phyloP scores from a whole-genome alignment of 2,888 invertebrate genomes.

The Stramonita haemastoma region DNA sequence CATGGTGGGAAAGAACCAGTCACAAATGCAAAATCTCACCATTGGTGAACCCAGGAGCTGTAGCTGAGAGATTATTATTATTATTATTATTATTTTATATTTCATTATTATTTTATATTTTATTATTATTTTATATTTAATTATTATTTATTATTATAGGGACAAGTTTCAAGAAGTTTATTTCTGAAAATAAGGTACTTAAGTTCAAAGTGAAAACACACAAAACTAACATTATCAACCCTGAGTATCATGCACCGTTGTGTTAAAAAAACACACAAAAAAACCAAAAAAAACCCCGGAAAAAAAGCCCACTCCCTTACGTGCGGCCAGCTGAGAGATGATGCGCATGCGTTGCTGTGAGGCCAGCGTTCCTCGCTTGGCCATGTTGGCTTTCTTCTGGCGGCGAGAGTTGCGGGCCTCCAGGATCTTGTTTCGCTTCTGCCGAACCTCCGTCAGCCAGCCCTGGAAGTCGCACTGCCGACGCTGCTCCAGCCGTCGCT shows the following conservation, averaged over 20 bases:
- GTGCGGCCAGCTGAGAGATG: constrained; percentile 89
- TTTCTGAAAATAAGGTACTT: too few relatives aligned
- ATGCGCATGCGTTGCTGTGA: constrained; percentile 96
- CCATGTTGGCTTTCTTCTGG: constrained; percentile 91
- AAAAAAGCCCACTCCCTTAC: constrained; percentile 53
- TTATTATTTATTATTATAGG: too few relatives aligned
- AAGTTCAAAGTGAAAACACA: too few relatives aligned
- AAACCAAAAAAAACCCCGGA: too few relatives aligned
- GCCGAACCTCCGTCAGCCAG: constrained; percentile 81
- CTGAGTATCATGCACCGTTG: not conserved
- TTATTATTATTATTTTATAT: too few relatives aligned
- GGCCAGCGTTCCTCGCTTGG: constrained; percentile 91
- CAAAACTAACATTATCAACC: not conserved
- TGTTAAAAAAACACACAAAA: not conserved
- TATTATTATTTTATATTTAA: too few relatives aligned
- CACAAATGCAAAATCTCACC: too few relatives aligned
- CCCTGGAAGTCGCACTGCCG: constrained; percentile 75
- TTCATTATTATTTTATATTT: too few relatives aligned
- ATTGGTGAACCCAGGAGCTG: too few relatives aligned
- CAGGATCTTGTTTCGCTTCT: constrained; percentile 83
- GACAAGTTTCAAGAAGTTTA: too few relatives aligned
- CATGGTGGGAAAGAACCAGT: too few relatives aligned
- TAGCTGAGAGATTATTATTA: too few relatives aligned
- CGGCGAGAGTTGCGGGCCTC: constrained; percentile 86
- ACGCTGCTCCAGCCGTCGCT: constrained; percentile 64